These are phyloP conservation scores for Parotia lawesii DNA, from an alignment of 2,113 vertebrate species.

Conservation along the genomic window DNA sequence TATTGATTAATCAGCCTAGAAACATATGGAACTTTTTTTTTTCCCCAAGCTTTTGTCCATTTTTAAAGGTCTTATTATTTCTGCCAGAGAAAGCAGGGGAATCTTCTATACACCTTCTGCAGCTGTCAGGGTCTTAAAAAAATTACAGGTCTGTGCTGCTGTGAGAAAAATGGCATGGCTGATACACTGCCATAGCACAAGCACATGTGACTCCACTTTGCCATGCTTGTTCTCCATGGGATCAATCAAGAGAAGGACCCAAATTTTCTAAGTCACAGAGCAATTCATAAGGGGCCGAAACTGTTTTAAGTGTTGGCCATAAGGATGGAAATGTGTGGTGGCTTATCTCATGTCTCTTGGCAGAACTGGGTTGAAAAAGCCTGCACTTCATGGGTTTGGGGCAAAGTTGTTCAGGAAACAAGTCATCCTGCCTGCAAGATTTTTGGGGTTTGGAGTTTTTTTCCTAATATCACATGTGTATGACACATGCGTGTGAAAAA, in stretches of 20 bases:
- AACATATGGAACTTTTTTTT: constrained; percentile 20
- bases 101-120: neutral
- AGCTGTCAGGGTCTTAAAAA: neutral
- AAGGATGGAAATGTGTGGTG: neutral
- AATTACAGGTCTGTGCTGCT: neutral
- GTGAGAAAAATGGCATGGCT: neutral
- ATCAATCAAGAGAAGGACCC: neutral
- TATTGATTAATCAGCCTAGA: constrained; percentile 72
- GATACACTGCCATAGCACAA: neutral
- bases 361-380: neutral
- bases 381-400: neutral
- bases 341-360: neutral
- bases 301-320: neutral
- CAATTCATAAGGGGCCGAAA: neutral
- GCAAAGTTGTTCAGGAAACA: neutral
- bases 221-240: fast-evolving
- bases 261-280: neutral
- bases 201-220: neutral
- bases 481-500: neutral
- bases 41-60: neutral
- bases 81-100: neutral
- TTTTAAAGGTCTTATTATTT: constrained; percentile 59
- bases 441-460: neutral
- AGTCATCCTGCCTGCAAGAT: neutral
- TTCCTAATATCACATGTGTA: neutral